Percentiles rank a stretch among this genome's conserved stretches.
These are phyloP conservation scores for Cosmia pyralina DNA, from an alignment of 2,888 invertebrate genomes.

Conservation along the genomic window DNA sequence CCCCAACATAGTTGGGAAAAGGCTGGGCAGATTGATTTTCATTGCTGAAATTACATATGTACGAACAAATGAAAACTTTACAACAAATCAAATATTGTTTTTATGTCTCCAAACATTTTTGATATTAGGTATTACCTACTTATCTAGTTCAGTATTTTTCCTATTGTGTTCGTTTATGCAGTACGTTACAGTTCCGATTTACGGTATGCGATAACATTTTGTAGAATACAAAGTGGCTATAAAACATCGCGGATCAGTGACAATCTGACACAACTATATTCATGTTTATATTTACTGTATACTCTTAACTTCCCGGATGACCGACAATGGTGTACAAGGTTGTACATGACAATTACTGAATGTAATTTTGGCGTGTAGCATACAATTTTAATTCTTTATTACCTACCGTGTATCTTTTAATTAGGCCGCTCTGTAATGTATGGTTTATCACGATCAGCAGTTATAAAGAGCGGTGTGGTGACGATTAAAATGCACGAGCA, in stretches of 20 bases:
- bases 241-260: slow-evolving; percentile 51
- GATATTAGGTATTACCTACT: slow-evolving; percentile 6
- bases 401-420: slow-evolving; percentile 50
- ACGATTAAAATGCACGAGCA: slow-evolving; percentile 27
- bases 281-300: slow-evolving; percentile 52
- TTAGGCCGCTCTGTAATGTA: slow-evolving; percentile 41
- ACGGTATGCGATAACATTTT: slow-evolving; percentile 68
- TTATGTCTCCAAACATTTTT: slow-evolving; percentile 4
- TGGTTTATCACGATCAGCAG: slow-evolving; percentile 28
- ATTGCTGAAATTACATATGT: too few relatives aligned
- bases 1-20: too few relatives aligned
- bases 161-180: slow-evolving; percentile 58
- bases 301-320: slow-evolving; percentile 70
- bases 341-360: slow-evolving; percentile 53
- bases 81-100: too few relatives aligned
- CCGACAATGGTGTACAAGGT: slow-evolving; percentile 67
- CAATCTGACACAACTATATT: slow-evolving; percentile 40
- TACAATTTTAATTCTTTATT: slow-evolving; percentile 52
- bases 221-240: slow-evolving; percentile 59
- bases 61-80: too few relatives aligned
- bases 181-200: slow-evolving; percentile 60
- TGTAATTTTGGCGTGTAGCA: slow-evolving; percentile 47
- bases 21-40: too few relatives aligned
- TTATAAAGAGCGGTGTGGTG: neutral
- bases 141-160: slow-evolving; percentile 25